A percentile compares a stretch with the other conserved stretches of the same genome.
Evolutionary conservation across 2,113 vertebrate genomes (phyloP).

Genomic region (Pogonocichla stellata): DNA sequence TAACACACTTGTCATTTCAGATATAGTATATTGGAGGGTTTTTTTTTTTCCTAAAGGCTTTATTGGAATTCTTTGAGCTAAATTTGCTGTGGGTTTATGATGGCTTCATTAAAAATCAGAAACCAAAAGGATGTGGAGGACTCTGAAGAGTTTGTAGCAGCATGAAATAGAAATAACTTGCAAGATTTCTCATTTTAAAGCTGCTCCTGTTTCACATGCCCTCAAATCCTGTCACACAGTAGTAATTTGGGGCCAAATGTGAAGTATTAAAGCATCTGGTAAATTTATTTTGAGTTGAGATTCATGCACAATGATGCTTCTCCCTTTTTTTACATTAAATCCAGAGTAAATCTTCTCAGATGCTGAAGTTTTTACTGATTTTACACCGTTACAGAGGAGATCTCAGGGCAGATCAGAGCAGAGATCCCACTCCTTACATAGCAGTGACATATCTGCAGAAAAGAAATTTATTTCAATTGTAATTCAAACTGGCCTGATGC

Average conservation of each 20-base stretch:
- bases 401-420: not conserved
- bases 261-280: not conserved
- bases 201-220: not conserved
- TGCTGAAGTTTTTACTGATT: not conserved
- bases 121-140: not conserved
- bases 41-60: not conserved
- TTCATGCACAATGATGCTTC: not conserved
- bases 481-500: not conserved
- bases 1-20: slow-evolving; percentile 12
- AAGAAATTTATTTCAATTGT: not conserved
- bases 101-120: slow-evolving; percentile 37
- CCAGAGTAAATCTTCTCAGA: not conserved
- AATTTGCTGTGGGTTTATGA: not conserved
- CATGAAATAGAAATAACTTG: not conserved
- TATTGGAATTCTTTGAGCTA: slow-evolving; percentile 37
- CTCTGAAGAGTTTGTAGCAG: not conserved
- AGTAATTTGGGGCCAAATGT: not conserved
- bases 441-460: not conserved
- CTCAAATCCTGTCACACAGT: not conserved
- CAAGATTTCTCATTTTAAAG: not conserved
- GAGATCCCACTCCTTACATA: not conserved
- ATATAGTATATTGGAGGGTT: not conserved
- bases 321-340: not conserved
- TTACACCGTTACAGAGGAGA: not conserved
- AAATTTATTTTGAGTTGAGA: not conserved